A percentile compares a stretch with the other conserved stretches of the same genome.
These are phyloP conservation scores for Campoplex capitator DNA, from an alignment of 2,888 invertebrate genomes.

Conservation along the genomic window DNA sequence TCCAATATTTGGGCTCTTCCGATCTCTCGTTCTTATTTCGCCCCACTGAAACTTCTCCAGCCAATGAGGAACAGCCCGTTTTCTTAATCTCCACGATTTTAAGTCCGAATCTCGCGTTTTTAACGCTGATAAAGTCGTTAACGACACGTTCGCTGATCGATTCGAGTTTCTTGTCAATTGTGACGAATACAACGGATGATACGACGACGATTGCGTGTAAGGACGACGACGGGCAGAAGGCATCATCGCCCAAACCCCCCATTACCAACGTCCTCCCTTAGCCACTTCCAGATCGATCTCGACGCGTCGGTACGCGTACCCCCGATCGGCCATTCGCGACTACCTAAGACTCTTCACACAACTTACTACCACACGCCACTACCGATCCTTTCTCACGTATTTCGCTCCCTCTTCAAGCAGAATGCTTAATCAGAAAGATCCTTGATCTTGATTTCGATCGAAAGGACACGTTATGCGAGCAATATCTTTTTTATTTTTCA, in stretches of 20 bases:
- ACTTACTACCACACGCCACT: slow-evolving; percentile 18
- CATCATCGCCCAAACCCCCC: slow-evolving; percentile 84
- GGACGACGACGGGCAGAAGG: slow-evolving; percentile 83
- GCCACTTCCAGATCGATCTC: slow-evolving; percentile 77
- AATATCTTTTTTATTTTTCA: not conserved
- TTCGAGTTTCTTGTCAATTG: slow-evolving; percentile 9
- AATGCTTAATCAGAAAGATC: not conserved
- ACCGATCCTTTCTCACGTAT: not conserved
- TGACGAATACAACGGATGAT: slow-evolving; percentile 61
- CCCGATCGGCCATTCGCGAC: slow-evolving; percentile 80
- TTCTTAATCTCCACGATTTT: slow-evolving; percentile 9
- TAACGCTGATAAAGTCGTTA: not conserved
- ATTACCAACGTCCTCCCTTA: slow-evolving; percentile 81
- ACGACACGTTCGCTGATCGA: not conserved
- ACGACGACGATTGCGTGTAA: slow-evolving; percentile 77
- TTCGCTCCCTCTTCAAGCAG: not conserved
- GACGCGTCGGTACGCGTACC: slow-evolving; percentile 76
- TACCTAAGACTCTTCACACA: slow-evolving; percentile 19
- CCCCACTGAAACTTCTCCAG: not conserved
- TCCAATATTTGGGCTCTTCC: not conserved
- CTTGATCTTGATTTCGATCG: not conserved
- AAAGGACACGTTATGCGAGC: not conserved
- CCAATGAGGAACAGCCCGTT: not conserved
- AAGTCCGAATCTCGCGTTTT: not conserved
- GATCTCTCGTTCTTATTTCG: too few species aligned